Evolutionary conservation across 1,140 invertebrate species (phyloP), one percentile per base, ranked within the genome.

Genomic region (Phenacoccus solenopsis): DNA sequence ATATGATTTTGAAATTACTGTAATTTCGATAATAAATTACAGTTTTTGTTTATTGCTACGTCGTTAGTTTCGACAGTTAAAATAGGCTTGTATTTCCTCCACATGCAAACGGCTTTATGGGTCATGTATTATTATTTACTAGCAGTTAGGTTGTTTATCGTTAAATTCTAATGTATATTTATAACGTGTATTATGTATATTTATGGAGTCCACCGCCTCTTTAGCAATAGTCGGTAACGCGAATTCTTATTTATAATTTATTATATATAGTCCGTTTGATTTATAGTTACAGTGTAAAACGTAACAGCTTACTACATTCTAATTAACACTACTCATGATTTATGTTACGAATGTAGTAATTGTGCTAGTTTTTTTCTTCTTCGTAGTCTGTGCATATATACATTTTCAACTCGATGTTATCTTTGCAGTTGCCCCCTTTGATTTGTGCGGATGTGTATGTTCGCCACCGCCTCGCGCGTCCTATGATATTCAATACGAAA

Each of bases 211-310:
- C 59, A 64, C 59, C 59, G 59, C 59, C 59, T 64, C 21, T 64
- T 64, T 64, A 64, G 59, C 59, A 27, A 64, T 64, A 64, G 59
- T 64, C 59, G 59, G 59, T 64, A 64, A 64, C 59, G 59, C 59
- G 59, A 64, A 64, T 64, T 64, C 59, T 64, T 64, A 64, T 64
- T 64, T 64, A 64, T 64, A 64, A 64, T 64, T 64, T 64, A 64
- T 64, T 27, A 27, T 64, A 64, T 27, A 27, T 64, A 25, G 59
- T 64, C 25, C 59, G 59, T 64, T 64, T 64, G 59, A 64, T 64
- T 64, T 64, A 64, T 64, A 64, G 22, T 64, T 20, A 24, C 59
- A 64, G 59, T 64, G 59, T 64, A 64, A 64, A 64, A 64, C 59
- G 59, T 64, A 64, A 64, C 59, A 64, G 59, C 59, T 64, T 64